Percentiles rank a stretch among this genome's conserved stretches.
Evolutionary conservation across 2,888 invertebrate species (phyloP).

Genomic region (Pachymerium ferrugineum): DNA sequence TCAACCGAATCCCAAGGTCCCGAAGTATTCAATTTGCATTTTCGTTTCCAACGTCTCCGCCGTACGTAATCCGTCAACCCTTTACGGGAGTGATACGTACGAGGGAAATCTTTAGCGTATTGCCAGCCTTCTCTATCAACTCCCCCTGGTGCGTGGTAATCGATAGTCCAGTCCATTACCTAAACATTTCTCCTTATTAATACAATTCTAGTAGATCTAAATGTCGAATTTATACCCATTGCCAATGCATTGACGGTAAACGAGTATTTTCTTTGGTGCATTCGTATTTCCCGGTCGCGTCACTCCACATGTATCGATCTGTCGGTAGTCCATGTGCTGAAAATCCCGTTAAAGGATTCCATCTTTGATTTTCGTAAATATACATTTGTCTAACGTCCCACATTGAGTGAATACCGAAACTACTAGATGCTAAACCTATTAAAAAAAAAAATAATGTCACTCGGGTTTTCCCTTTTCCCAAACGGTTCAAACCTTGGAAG

Average conservation of each 20-base stretch:
- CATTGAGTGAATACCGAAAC: conserved; percentile 65
- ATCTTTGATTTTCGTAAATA: conserved; percentile 89
- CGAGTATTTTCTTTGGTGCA: conserved; percentile 80
- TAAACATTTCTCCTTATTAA: conserved; percentile 41
- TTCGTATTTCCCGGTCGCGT: conserved; percentile 74
- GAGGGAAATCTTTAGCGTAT: conserved; percentile 86
- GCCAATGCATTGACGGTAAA: conserved; percentile 78
- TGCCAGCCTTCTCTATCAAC: conserved; percentile 92
- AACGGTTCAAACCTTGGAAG: conserved; percentile 60
- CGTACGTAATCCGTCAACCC: conserved; percentile 84
- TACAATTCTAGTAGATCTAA: background rate
- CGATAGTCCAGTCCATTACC: conserved; percentile 87
- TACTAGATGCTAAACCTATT: conserved; percentile 46
- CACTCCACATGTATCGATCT: conserved; percentile 78
- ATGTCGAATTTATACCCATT: conserved; percentile 61
- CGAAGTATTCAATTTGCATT: conserved; percentile 71
- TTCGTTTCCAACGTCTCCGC: conserved; percentile 68
- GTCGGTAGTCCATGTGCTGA: conserved; percentile 79
- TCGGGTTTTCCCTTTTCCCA: background rate
- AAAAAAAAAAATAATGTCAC: too few species aligned
- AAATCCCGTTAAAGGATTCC: conserved; percentile 88
- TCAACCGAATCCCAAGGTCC: conserved; percentile 86
- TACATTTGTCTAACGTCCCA: conserved; percentile 78
- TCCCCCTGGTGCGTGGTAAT: conserved; percentile 81
- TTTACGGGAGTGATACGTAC: conserved; percentile 76